A percentile compares a stretch with the other conserved stretches of the same genome.
Conservation (phyloP, 2,113 vertebrate species). For the Pica pica region DNA sequence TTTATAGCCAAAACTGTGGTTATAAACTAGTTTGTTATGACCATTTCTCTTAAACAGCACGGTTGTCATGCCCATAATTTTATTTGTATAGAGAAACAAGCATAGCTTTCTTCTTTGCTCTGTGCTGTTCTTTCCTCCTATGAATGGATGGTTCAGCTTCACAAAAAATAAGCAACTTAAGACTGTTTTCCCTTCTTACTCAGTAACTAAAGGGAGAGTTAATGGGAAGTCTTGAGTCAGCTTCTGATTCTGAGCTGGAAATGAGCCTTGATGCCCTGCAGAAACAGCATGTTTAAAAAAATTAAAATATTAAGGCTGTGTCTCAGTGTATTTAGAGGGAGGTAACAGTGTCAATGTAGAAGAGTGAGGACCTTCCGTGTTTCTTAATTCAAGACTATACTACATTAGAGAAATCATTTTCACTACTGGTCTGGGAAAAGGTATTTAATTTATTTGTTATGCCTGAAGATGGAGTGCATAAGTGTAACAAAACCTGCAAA, state of each 20-base stretch:
- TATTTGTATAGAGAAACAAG: not conserved
- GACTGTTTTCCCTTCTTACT: not conserved
- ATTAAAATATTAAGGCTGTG: not conserved
- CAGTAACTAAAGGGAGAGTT: not conserved
- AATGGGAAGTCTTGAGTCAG: not conserved
- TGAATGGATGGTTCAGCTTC: not conserved
- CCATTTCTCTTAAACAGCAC: not conserved
- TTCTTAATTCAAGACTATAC: not conserved
- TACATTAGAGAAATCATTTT: not conserved
- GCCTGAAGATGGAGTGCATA: accelerated
- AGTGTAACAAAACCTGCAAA: not conserved
- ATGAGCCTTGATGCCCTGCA: not conserved
- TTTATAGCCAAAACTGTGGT: not conserved
- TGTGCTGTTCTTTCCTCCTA: not conserved
- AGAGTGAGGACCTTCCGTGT: not conserved
- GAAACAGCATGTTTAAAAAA: not conserved
- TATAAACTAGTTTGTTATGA: not conserved
- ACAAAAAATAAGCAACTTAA: not conserved
- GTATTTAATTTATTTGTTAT: not conserved
- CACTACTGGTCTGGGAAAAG: not conserved
- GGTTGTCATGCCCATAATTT: not conserved
- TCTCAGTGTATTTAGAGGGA: not conserved
- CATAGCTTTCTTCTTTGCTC: not conserved
- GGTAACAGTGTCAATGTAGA: not conserved
- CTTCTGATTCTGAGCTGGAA: not conserved